Conservation (phyloP, 2,888 invertebrate species). For the Nebria salina region DNA sequence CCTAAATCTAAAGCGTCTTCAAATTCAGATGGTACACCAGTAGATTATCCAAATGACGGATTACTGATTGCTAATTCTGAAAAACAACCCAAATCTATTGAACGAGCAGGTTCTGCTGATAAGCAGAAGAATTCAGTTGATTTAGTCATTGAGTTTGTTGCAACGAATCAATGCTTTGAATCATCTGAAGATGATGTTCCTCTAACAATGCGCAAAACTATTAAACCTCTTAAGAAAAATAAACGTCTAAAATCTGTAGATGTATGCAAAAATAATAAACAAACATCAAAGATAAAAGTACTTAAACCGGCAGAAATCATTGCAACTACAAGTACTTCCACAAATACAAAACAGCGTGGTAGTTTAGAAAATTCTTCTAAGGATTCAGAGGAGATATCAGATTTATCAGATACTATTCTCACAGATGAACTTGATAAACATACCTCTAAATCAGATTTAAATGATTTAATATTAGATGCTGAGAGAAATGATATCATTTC, state of each 20-base stretch:
- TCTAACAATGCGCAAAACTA: neutral
- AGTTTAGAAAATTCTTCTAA: neutral
- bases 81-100: too few relatives aligned
- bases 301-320: neutral
- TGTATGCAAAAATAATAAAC: neutral
- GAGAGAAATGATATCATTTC: neutral
- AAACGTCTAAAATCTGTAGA: neutral
- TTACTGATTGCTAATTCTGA: neutral
- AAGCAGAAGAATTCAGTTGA: neutral
- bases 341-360: neutral
- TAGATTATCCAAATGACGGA: neutral
- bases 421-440: neutral
- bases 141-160: neutral
- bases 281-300: neutral
- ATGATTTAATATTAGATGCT: neutral
- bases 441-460: neutral
- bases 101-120: neutral
- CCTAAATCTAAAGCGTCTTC: neutral
- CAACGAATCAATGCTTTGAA: neutral
- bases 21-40: neutral
- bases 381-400: neutral
- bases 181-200: slow-evolving; percentile 9
- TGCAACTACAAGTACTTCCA: neutral
- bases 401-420: neutral
- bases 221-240: neutral